phyloP scores from a whole-genome alignment of 2,888 invertebrate species.

The Pomacea canaliculata region DNA sequence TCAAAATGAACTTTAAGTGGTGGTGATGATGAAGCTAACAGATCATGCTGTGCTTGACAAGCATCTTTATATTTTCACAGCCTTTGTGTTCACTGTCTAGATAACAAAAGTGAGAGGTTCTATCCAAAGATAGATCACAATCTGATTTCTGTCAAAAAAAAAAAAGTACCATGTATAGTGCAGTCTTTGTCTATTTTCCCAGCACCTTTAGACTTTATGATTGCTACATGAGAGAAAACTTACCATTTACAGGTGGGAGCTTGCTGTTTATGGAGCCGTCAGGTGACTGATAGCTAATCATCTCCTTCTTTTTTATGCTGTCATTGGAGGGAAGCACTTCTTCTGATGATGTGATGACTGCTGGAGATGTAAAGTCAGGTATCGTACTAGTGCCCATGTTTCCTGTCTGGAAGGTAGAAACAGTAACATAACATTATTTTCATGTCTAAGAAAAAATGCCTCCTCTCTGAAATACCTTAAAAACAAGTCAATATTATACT shows the following conservation, averaged over 20 bases:
- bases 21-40: too few species aligned
- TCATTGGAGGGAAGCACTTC: slow-evolving; percentile 25
- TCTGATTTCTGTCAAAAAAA: too few species aligned
- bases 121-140: too few species aligned
- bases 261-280: slow-evolving; percentile 60
- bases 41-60: too few species aligned
- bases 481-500: too few species aligned
- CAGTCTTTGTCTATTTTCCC: too few species aligned
- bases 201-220: too few species aligned
- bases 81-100: too few species aligned
- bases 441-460: neutral
- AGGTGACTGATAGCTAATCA: slow-evolving; percentile 63
- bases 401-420: slow-evolving; percentile 40
- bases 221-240: neutral
- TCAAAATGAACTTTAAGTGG: too few species aligned
- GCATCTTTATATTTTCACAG: too few species aligned
- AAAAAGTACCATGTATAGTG: too few species aligned
- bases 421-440: neutral
- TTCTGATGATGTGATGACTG: slow-evolving; percentile 26
- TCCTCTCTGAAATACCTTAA: neutral
- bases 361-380: slow-evolving; percentile 35
- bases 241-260: slow-evolving; percentile 58
- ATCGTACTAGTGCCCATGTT: slow-evolving; percentile 58
- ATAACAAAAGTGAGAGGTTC: too few species aligned
- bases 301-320: slow-evolving; percentile 55